Evolutionary conservation across 2,888 invertebrate genomes (phyloP).

Genomic region (Aleiodes leptofemur): DNA sequence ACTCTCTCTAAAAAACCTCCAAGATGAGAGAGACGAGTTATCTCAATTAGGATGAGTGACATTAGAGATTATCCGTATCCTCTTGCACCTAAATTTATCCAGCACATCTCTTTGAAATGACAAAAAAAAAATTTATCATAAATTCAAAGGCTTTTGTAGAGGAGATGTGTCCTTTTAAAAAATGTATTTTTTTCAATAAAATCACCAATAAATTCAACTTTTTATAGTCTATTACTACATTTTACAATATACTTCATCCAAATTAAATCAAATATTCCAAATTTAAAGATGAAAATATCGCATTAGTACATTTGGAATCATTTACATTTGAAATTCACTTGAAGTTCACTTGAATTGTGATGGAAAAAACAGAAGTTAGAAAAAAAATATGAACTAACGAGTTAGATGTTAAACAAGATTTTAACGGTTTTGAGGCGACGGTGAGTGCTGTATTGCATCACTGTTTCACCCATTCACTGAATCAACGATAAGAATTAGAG

Average conservation of each 20-base stretch:
- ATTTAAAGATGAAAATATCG: conserved; percentile 4
- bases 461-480: background rate
- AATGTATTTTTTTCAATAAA: too few relatives aligned
- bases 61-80: conserved; percentile 42
- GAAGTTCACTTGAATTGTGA: too few relatives aligned
- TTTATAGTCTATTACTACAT: too few relatives aligned
- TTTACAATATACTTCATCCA: too few relatives aligned
- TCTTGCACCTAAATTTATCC: background rate
- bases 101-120: conserved; percentile 17
- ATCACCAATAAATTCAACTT: too few relatives aligned
- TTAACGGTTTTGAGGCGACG: conserved; percentile 22
- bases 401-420: conserved; percentile 8
- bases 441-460: conserved; percentile 25
- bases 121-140: background rate
- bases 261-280: too few relatives aligned
- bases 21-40: conserved; percentile 44
- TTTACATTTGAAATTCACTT: too few relatives aligned
- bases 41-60: conserved; percentile 55
- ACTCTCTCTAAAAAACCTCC: conserved; percentile 1
- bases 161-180: too few relatives aligned
- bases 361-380: too few relatives aligned
- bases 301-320: too few relatives aligned
- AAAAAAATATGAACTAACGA: background rate
- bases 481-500: conserved; percentile 17
- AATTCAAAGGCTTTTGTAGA: background rate